phyloP scores from a whole-genome alignment of 2,888 invertebrate genomes.

The Polydrusus cervinus region DNA sequence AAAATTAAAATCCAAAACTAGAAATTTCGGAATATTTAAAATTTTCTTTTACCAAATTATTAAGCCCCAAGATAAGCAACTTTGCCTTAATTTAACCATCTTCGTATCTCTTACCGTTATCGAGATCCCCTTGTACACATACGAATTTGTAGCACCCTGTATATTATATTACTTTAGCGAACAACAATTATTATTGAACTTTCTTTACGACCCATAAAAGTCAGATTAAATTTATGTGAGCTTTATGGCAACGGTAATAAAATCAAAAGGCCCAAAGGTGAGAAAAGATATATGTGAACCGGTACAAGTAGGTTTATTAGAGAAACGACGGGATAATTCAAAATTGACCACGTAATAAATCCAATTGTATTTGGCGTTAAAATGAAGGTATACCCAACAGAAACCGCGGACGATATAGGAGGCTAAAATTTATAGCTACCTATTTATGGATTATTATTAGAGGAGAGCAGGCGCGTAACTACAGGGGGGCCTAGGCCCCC shows the following conservation, averaged over 20 bases:
- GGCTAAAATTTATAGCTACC: constrained; percentile 3
- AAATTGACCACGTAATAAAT: constrained; percentile 12
- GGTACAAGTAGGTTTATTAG: constrained; percentile 15
- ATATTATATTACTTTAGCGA: constrained; percentile 56
- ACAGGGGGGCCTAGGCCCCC: too few species aligned
- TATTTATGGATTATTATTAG: not conserved
- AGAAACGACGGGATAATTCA: constrained; percentile 33
- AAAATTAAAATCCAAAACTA: too few species aligned
- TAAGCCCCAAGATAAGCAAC: too few species aligned
- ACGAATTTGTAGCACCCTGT: too few species aligned
- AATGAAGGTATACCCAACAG: constrained; percentile 31
- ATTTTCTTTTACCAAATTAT: too few species aligned
- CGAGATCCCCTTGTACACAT: too few species aligned
- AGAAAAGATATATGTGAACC: constrained; percentile 14
- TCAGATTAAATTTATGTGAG: constrained; percentile 27
- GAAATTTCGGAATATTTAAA: too few species aligned
- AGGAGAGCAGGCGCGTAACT: too few species aligned
- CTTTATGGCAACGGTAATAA: constrained; percentile 16
- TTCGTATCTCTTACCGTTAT: too few species aligned
- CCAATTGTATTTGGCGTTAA: constrained; percentile 24
- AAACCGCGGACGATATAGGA: constrained; percentile 27
- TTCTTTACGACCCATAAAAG: constrained; percentile 54
- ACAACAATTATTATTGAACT: constrained; percentile 64
- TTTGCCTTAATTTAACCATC: too few species aligned
- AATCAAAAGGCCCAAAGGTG: constrained; percentile 14